Conservation (phyloP, 1,140 invertebrate species). For the Drosophila santomea region DNA sequence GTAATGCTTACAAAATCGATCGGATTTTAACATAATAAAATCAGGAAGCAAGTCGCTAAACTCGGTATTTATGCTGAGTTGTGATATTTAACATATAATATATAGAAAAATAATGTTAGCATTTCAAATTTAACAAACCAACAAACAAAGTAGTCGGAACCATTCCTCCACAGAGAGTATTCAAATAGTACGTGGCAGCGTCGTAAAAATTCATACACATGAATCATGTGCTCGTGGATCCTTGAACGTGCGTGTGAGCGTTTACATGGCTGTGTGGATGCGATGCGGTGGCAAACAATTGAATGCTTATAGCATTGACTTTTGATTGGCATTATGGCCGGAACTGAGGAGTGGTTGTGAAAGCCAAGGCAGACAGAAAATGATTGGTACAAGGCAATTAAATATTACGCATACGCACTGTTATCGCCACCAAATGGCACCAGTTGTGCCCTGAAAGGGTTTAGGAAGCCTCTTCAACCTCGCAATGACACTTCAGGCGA, state of each 20-base stretch:
- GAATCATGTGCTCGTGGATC: slow-evolving; percentile 38
- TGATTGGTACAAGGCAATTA: slow-evolving; percentile 28
- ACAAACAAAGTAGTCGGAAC: no score
- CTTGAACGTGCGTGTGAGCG: slow-evolving; percentile 13
- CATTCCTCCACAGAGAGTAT: slow-evolving; percentile 1
- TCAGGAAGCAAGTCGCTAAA: no score
- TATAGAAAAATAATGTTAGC: no score
- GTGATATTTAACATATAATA: no score
- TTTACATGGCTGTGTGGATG: slow-evolving; percentile 11
- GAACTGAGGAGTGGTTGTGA: slow-evolving; percentile 3
- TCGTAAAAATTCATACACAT: slow-evolving; percentile 58
- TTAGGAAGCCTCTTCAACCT: slow-evolving; percentile 20
- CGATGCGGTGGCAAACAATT: slow-evolving; percentile 53
- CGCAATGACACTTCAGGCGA: slow-evolving; percentile 4
- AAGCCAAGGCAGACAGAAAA: slow-evolving; percentile 2
- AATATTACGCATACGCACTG: slow-evolving; percentile 48
- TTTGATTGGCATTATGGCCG: slow-evolving; percentile 59
- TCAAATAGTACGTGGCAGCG: slow-evolving; percentile 20
- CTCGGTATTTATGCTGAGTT: no score
- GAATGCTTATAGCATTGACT: slow-evolving; percentile 62
- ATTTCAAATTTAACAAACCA: neutral
- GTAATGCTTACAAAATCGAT: no score
- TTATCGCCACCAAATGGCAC: neutral
- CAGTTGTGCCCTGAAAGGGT: slow-evolving; percentile 1
- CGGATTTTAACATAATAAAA: no score